Evolutionary conservation across 2,113 vertebrate genomes (phyloP).

Genomic region (Rhabdornis inornatus): DNA sequence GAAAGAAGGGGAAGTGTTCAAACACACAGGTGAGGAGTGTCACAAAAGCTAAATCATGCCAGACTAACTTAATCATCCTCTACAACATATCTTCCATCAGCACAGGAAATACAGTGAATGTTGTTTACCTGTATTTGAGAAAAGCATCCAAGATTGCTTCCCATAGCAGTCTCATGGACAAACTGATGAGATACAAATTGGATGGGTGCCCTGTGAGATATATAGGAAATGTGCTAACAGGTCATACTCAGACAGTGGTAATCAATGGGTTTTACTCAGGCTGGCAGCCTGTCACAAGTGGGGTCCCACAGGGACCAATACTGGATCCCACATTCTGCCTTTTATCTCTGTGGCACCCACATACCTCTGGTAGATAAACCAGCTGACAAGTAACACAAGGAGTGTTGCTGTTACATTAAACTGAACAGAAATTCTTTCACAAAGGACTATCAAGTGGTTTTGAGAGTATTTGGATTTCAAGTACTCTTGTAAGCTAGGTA

Average conservation of each 20-base stretch:
- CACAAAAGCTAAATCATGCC: neutral
- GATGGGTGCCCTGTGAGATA: neutral
- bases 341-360: neutral
- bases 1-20: neutral
- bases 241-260: neutral
- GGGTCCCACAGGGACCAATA: too few species aligned
- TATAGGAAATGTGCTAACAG: neutral
- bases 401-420: neutral
- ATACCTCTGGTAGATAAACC: neutral
- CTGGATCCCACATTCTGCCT: neutral
- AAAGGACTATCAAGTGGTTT: neutral
- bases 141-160: neutral
- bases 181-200: neutral
- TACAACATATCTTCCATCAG: neutral
- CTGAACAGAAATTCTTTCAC: neutral
- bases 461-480: neutral
- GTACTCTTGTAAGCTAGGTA: neutral
- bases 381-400: neutral
- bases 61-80: neutral
- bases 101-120: neutral
- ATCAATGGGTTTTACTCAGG: neutral
- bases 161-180: neutral
- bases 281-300: neutral
- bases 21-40: neutral
- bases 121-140: neutral